phyloP scores from a whole-genome alignment of 2,888 invertebrate genomes.

The Leptarthrus brevirostris region DNA sequence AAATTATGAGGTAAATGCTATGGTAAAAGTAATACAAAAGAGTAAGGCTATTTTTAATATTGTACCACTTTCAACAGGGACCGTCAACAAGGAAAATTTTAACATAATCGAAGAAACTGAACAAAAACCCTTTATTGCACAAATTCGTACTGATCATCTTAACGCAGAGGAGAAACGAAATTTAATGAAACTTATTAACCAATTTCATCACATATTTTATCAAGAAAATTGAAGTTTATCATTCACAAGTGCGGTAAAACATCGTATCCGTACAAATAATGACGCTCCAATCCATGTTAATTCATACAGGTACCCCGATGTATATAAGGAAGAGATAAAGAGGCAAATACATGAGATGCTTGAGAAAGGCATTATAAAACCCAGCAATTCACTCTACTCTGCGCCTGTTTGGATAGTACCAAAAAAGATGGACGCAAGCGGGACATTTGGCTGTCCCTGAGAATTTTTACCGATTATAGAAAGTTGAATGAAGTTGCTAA shows the following conservation, averaged over 20 bases:
- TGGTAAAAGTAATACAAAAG: background rate
- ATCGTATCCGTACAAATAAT: background rate
- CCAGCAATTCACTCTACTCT: conserved; percentile 38
- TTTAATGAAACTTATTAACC: too few relatives aligned
- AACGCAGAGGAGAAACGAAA: too few relatives aligned
- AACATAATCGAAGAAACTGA: background rate
- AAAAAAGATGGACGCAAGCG: conserved; percentile 29
- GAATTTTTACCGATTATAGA: conserved; percentile 50
- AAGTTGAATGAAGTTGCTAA: conserved; percentile 35
- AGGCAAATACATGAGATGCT: conserved; percentile 36
- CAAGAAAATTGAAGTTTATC: background rate
- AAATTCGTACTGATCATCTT: too few relatives aligned
- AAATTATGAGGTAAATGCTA: background rate
- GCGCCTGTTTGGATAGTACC: conserved; percentile 28
- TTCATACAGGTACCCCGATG: conserved; percentile 48
- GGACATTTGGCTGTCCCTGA: conserved; percentile 46
- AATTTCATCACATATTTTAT: background rate
- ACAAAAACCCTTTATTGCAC: too few relatives aligned
- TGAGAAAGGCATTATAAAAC: conserved; percentile 30
- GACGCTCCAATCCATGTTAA: conserved; percentile 50
- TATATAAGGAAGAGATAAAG: conserved; percentile 19
- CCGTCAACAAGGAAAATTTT: background rate
- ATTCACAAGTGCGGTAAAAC: background rate
- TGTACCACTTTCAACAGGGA: background rate
- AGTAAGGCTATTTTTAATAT: background rate